These are phyloP conservation scores for Drosophila bifasciata DNA, from an alignment of 1,140 invertebrate genomes.

Conservation along the genomic window DNA sequence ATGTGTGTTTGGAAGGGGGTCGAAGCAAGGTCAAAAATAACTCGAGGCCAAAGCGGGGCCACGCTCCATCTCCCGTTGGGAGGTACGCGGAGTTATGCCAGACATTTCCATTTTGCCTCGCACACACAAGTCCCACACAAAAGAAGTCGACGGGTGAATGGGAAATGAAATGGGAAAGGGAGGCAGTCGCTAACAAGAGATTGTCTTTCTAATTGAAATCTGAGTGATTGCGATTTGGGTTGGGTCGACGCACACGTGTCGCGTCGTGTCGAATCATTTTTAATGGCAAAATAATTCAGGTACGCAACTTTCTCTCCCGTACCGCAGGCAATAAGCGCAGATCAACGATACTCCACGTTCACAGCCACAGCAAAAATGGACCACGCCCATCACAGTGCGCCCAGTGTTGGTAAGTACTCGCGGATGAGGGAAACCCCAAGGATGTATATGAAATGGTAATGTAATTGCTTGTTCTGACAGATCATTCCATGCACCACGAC, in stretches of 20 bases:
- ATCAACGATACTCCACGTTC: not conserved
- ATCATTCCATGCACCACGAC: constrained; percentile 69
- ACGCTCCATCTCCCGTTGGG: not conserved
- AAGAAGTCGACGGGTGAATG: too few species aligned
- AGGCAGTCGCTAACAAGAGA: constrained; percentile 9
- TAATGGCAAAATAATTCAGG: constrained; percentile 29
- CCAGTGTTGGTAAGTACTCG: constrained; percentile 60
- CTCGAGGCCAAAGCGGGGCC: not conserved
- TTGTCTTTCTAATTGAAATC: constrained; percentile 51
- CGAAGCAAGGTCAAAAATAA: too few species aligned
- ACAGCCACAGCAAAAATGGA: constrained; percentile 55
- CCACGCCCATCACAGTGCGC: constrained; percentile 63
- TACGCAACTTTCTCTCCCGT: constrained; percentile 36
- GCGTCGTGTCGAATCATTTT: constrained; percentile 9
- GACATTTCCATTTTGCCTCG: constrained; percentile 30
- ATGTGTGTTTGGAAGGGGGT: too few species aligned
- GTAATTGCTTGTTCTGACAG: constrained; percentile 2
- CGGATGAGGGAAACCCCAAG: too few species aligned
- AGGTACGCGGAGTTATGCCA: constrained; percentile 20
- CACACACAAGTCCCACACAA: constrained; percentile 4
- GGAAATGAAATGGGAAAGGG: constrained; percentile 10
- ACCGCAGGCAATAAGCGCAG: constrained; percentile 36
- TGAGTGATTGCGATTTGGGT: constrained; percentile 18
- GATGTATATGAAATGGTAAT: too few species aligned
- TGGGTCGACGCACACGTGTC: constrained; percentile 4